A percentile compares a stretch with the other conserved stretches of the same genome.
Conservation (phyloP, 1,140 invertebrate species). For the Leptinotarsa lineolata region DNA sequence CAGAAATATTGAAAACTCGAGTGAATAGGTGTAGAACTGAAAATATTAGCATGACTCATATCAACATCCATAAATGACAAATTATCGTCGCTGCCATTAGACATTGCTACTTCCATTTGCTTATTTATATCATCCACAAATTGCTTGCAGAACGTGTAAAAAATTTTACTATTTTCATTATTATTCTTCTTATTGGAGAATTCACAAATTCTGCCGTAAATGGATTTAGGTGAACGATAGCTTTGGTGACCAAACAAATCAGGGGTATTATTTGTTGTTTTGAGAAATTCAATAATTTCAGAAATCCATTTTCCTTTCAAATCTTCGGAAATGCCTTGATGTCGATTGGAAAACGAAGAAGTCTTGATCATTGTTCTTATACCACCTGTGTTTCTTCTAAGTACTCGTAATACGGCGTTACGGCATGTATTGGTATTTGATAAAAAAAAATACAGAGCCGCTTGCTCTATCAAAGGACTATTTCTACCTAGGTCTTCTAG, state of each 20-base stretch:
- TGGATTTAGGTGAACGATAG: neutral
- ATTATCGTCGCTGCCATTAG: neutral
- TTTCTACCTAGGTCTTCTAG: no score
- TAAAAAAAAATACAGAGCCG: no score
- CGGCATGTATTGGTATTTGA: neutral
- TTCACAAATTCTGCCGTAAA: neutral
- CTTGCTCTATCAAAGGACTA: no score
- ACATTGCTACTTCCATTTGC: neutral
- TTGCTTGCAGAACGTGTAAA: no score
- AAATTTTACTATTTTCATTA: no score
- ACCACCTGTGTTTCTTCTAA: neutral
- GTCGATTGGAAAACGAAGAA: neutral
- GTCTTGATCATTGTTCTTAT: neutral
- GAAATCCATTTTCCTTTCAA: neutral
- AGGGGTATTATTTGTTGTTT: neutral
- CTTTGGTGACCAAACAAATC: neutral
- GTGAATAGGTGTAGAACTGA: neutral
- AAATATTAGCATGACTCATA: neutral
- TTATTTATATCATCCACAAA: no score
- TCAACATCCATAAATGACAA: neutral
- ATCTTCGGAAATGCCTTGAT: neutral
- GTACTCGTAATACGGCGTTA: neutral
- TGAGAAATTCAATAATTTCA: neutral
- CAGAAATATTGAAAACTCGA: neutral
- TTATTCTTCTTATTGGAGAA: neutral